phyloP scores from a whole-genome alignment of 64 coral and sea anemone species.

The Pachyseris speciosa region DNA sequence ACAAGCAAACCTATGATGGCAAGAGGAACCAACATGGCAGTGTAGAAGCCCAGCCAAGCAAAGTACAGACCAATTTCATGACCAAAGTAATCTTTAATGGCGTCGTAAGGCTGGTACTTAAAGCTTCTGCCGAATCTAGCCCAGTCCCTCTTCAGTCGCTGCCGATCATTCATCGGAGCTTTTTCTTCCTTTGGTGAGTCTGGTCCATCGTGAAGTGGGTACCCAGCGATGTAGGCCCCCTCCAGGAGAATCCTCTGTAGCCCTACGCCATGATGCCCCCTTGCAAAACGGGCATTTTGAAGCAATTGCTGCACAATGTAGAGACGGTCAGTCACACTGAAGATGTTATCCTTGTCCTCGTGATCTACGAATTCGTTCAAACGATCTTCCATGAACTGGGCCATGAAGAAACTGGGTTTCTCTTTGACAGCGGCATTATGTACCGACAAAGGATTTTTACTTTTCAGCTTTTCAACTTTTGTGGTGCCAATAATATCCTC shows the following conservation, averaged over 20 bases:
- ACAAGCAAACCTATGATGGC: slow-evolving; percentile 53
- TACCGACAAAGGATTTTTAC: slow-evolving; percentile 60
- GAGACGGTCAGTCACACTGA: slow-evolving; percentile 69
- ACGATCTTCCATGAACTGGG: slow-evolving; percentile 64
- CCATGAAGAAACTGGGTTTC: slow-evolving; percentile 76
- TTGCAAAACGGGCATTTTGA: slow-evolving; percentile 61
- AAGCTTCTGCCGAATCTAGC: slow-evolving; percentile 70
- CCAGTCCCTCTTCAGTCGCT: slow-evolving; percentile 65
- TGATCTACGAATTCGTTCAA: slow-evolving; percentile 52
- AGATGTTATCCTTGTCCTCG: slow-evolving; percentile 70
- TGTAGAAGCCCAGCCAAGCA: slow-evolving; percentile 75
- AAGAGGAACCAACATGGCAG: slow-evolving; percentile 65
- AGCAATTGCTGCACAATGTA: slow-evolving; percentile 75
- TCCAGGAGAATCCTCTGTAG: slow-evolving; percentile 57
- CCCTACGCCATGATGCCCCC: slow-evolving; percentile 72
- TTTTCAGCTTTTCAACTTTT: slow-evolving; percentile 8
- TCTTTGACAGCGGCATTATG: slow-evolving; percentile 59
- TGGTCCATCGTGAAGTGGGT: slow-evolving; percentile 91
- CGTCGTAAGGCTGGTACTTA: slow-evolving; percentile 65
- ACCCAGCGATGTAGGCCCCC: slow-evolving; percentile 62
- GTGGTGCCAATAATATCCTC: slow-evolving; percentile 46
- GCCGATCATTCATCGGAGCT: slow-evolving; percentile 47
- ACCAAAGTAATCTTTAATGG: slow-evolving; percentile 75
- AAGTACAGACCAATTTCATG: slow-evolving; percentile 79
- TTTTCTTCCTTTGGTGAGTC: slow-evolving; percentile 36